phyloP scores from a whole-genome alignment of 2,797 vertebrate genomes.

The Neosilurus mollespiculum region DNA sequence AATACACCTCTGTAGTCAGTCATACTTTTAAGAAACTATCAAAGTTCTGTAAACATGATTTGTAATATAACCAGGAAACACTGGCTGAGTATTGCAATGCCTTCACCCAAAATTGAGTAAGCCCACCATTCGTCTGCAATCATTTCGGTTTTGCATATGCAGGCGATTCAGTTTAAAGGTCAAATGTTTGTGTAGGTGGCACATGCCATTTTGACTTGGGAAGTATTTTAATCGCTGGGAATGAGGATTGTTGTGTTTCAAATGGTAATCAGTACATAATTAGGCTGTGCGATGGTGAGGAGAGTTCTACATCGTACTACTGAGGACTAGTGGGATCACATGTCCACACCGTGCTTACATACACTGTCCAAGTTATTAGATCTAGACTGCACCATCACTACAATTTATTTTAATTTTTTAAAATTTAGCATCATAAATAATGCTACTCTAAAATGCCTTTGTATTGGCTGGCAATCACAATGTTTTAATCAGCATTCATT shows the following conservation, averaged over 20 bases:
- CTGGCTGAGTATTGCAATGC: neutral
- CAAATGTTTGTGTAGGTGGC: conserved; percentile 35
- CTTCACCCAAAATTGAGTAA: neutral
- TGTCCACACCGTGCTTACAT: neutral
- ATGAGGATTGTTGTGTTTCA: neutral
- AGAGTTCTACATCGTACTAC: neutral
- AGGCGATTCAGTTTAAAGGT: conserved; percentile 27
- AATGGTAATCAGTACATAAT: conserved; percentile 1
- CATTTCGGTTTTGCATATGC: neutral
- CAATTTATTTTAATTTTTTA: neutral
- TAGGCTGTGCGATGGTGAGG: too few relatives aligned
- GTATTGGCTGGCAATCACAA: neutral
- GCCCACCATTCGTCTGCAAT: neutral
- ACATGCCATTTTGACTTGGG: neutral
- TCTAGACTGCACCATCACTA: neutral
- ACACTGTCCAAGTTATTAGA: neutral
- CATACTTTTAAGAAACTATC: neutral
- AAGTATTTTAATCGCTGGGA: conserved; percentile 16
- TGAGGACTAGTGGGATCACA: neutral
- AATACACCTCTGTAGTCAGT: neutral
- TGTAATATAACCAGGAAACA: too few relatives aligned
- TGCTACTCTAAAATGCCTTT: neutral
- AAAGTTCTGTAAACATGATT: neutral
- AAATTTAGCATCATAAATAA: neutral
- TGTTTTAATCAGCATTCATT: neutral